Base-by-base conservation (phyloP, 2,797 vertebrate genomes). In the Acridotheres tristis region DNA sequence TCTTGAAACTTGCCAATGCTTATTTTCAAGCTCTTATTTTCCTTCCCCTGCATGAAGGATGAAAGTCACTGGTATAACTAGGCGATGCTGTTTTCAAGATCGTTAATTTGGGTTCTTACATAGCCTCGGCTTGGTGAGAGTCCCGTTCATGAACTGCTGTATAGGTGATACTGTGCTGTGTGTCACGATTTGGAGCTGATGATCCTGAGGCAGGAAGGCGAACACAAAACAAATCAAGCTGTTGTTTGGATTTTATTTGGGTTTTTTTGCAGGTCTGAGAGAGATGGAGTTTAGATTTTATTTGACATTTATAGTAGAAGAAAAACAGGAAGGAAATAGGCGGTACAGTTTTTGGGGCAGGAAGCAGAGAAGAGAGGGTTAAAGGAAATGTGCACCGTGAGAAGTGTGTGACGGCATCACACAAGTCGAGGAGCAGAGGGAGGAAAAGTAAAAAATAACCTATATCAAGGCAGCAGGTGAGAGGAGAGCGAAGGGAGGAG, bases 31-130 rank as follows among this genome's bases (percentile, higher is more conserved):
- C 15, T 26, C 67, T 61, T 38, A n/a, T 57, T 55, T 29, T 5
- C 11, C 2, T 55, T 20, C 5, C 4, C 18, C 3, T 43, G 43
- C 42, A 9, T 18, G 47, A n/a, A 43, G 55, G 51, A 6, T 76
- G 40, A 54, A 77, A 71, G 16, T 77, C 57, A 2, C 13, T 3
- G 68, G 8, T 50, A 0, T 29, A 32, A 32, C 10, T 17, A 3
- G 42, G 59, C 23, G 87, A 18, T 55, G 2, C n/a, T 76, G 3
- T 74, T 55, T 62, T 30, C 59, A 25, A 1, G 10, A 2, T 27
- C 13, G 34, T 19, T 43, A 10, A 3, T 10, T 20, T 17, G 62
- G 9, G 25, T 38, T 69, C 36, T 20, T 20, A 1, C 0, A 1
- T 4, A 23, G 51, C 16, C 13, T 29, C 0, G 4, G 29, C 36